Base-by-base conservation (phyloP, 92 coral and sea anemone genomes). In the Porites lobata region DNA sequence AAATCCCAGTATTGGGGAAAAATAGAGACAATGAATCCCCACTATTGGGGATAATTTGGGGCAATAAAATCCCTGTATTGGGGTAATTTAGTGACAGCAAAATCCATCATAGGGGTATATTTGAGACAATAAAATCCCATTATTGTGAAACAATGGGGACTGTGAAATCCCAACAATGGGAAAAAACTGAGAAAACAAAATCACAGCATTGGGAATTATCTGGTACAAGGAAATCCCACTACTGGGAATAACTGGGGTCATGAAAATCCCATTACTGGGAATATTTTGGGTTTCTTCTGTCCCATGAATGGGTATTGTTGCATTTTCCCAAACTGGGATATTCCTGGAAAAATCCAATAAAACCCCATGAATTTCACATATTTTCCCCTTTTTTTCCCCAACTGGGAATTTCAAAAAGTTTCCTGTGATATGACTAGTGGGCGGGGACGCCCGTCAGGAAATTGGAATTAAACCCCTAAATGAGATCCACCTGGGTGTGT, bases 301-400 rank as follows among this genome's bases (percentile, higher is more conserved):
- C 81, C 69, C 81, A 56, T 18, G 81, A 77, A 77, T 77, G 81
- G 81, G 81, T 21, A 77, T 77, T 77, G 69, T 59, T 77, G 69
- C 68, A 77, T 77, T 77, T 77, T 77, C 81, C 81, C 81, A 77
- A 77, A 77, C 67, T 76, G 81, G 81, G 81, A 76, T 76, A 57
- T 76, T 76, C 68, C 81, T 76, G 67, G 24, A 58, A 76, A 7
- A 76, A 58, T 76, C 81, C 81, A 76, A 53, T 76, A 20, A 56
- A 76, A 76, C 61, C 69, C 81, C 81, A 76, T 58, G 21, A 76
- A 76, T 57, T 76, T 76, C 81, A 76, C 81, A 76, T 58, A 20
- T 58, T 68, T 65, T 69, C 77, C 86, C 78, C 86, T 24, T 63
- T 66, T 65, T 66, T 62, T 81, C 68, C 65, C 85, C 76, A 66